Percentiles rank a stretch among this genome's conserved stretches.
Evolutionary conservation across 2,797 vertebrate species (phyloP).

Genomic region (Tamandua tetradactyla): DNA sequence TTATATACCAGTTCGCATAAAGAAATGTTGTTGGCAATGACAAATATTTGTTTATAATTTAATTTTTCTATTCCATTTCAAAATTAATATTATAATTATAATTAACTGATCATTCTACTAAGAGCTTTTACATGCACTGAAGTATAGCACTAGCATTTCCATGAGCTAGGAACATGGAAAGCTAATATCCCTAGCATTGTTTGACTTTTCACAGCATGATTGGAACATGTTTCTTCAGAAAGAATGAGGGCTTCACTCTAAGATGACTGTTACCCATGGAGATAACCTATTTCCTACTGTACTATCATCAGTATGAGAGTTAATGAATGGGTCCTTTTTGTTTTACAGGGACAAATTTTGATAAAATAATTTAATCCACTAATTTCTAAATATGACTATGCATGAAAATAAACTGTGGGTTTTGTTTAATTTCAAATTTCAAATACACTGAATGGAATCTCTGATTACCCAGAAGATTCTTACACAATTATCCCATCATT

Average conservation of each 20-base stretch:
- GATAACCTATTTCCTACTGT: not conserved
- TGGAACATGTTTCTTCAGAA: not conserved
- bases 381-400: not conserved
- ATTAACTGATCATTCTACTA: not conserved
- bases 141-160: not conserved
- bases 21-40: not conserved
- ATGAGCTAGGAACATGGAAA: not conserved
- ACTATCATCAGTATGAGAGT: not conserved
- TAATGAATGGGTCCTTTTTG: not conserved
- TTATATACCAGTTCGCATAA: not conserved
- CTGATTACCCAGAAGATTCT: not conserved
- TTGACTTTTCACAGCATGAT: not conserved
- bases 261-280: not conserved
- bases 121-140: not conserved
- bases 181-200: not conserved
- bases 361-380: not conserved
- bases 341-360: not conserved
- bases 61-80: not conserved
- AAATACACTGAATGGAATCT: not conserved
- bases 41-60: not conserved
- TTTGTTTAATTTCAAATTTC: constrained; percentile 17
- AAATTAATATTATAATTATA: not conserved
- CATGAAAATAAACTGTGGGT: not conserved
- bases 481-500: not conserved
- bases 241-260: not conserved